Evolutionary conservation across 2,797 vertebrate species (phyloP), one percentile per base, ranked within the genome.

Genomic region (Chelonia mydas): DNA sequence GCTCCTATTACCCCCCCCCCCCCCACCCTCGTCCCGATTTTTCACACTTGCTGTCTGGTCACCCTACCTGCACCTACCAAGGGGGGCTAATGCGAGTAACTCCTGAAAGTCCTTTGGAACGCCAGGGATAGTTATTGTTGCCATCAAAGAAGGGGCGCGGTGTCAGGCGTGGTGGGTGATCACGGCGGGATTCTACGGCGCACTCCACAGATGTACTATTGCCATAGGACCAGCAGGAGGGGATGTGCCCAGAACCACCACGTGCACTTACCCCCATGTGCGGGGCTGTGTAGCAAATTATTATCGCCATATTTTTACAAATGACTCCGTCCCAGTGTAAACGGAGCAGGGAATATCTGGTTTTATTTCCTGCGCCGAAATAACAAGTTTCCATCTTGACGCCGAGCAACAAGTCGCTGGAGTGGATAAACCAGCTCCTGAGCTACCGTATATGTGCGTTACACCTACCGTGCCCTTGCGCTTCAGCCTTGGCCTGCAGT

Each of bases 171-270:
- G 61, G 61, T n/a, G 8, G 61, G 33, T n/a, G 16, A 37, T 68
- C 61, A 68, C 2, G 4, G 33, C 17, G 33, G 13, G 59, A 61
- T 28, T 59, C 28, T 57, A 25, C 3, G 54, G 54, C 54, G 5
- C 55, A 27, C 57, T 31, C 28, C 59, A 61, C 31, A 7, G 33
- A 8, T 17, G 59, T 31, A n/a, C 13, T 33, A 33, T 61, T 61
- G 59, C 31, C 59, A 33, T n/a, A 31, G 57, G 59, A 61, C 15
- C 59, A 33, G 31, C 59, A 37, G 33, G 33, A 21, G 33, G 16
- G 33, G 33, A n/a, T 47, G 41, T 23, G 47, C 57, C 6, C 0
- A 0, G 19, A n/a, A 12, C 50, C 21, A 3, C 50, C n/a, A 25
- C 21, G 11, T 41, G 21, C 50, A 23, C 19, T 21, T 23, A 37